Base-by-base conservation (phyloP, 2,888 invertebrate genomes). In the Volucella zonaria region DNA sequence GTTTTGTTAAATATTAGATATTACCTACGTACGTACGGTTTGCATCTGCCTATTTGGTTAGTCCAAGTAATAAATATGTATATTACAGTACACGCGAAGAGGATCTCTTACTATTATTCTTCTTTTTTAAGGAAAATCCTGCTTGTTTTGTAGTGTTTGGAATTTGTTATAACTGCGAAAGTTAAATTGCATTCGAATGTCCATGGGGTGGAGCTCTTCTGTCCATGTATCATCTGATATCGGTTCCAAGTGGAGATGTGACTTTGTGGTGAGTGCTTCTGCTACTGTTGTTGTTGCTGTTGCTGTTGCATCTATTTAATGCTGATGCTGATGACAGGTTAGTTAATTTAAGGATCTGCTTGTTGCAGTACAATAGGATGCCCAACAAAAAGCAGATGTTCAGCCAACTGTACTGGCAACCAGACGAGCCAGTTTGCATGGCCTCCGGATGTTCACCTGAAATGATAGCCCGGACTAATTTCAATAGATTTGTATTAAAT, bases 391-490 rank as follows among this genome's bases (percentile, higher is more conserved):
- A 85, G 80, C 89, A 89, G 87, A 91, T 91, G 87, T 90, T 90
- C 71, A 90, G 87, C 92, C 91, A 92, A 89, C 90, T 92, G 87
- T 91, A 90, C 88, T 90, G 90, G 88, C 92, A 92, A 70, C 92
- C 92, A 87, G 92, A 91, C 88, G 92, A 91, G 86, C 92, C 92
- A 86, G 92, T 92, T 91, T 92, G 92, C 92, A 92, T 92, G 82
- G 92, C 92, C 89, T 92, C 92, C 87, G 92, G 92, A 90, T 92
- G 92, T 92, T 92, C 92, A 91, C 92, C 92, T 92, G 92, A 91
- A 92, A 92, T 91, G 88, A 92, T 91, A 88, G 92, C 90, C 89
- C 92, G 91, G 90, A 92, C 91, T 92, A 90, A 91, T 91, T 91
- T 91, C 89, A 92, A 91, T 89, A 90, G 89, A 90, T 90, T 91